Conservation (phyloP, 2,888 invertebrate species). For the Mesorhabditis sp. region DNA sequence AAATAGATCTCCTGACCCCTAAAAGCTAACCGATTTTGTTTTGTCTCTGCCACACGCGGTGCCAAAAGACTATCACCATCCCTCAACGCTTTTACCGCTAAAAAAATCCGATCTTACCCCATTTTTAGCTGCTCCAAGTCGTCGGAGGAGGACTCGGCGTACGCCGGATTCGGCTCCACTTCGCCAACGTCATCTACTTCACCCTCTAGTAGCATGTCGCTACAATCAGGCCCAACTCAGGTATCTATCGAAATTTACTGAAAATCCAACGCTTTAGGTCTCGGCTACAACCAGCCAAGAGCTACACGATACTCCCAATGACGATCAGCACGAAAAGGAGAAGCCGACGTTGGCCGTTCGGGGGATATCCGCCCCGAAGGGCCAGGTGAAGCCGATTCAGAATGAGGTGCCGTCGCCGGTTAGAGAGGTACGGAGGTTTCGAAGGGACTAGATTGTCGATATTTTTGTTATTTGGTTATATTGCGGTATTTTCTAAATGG, state of each 20-base stretch:
- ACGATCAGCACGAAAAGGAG: conserved; percentile 14
- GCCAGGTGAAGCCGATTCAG: not conserved
- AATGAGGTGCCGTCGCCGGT: too few relatives aligned
- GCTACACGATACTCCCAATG: not conserved
- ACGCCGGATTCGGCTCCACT: conserved; percentile 36
- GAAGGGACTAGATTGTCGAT: too few relatives aligned
- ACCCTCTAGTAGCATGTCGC: conserved; percentile 26
- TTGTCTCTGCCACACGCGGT: not conserved
- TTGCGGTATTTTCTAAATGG: too few relatives aligned
- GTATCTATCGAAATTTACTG: not conserved
- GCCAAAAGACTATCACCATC: not conserved
- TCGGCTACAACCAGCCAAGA: not conserved
- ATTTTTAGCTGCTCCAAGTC: conserved; percentile 29
- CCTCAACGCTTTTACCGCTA: not conserved
- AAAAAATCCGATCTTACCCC: not conserved
- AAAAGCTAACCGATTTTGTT: too few relatives aligned
- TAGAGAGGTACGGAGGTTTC: too few relatives aligned
- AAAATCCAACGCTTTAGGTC: conserved; percentile 13
- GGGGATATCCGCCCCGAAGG: conserved; percentile 33
- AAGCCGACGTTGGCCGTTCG: conserved; percentile 43
- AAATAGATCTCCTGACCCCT: too few relatives aligned
- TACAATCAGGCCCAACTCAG: not conserved
- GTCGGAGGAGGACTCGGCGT: conserved; percentile 43
- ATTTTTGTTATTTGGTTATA: too few relatives aligned
- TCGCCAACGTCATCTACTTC: conserved; percentile 40